Base-by-base conservation (phyloP, 2,113 vertebrate species). In the Isurus oxyrinchus region DNA sequence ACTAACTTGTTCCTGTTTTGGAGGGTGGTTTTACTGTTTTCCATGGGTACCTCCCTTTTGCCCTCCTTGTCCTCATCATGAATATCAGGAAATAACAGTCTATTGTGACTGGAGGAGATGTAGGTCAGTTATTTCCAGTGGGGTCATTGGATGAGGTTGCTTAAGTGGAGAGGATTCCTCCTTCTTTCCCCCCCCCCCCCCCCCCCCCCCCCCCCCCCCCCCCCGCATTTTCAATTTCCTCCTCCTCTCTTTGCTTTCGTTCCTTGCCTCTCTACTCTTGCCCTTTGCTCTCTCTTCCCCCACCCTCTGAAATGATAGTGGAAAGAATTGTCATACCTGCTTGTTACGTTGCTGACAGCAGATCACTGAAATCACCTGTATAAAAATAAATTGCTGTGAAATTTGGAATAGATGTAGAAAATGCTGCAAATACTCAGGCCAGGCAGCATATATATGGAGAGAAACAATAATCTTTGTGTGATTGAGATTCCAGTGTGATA, bases 1-100 rank as follows among this genome's bases (percentile, higher is more conserved):
- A 96, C 97, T 97, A 97, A 97, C 97, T 96, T 97, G 96, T 97
- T 21, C 55, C 57, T 19, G 96, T 86, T 87, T 87, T 49, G 23
- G 84, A 44, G 35, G 3, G 4, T 87, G 21, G 40, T 86, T 19
- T 86, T 86, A 86, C 44, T 49, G 81, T 49, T 86, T 6, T 49
- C 81, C 40, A 86, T 86, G 40, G 40, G 81, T 49, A 49, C 19
- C 40, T 44, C 40, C 44, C 40, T 4, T 19, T 66, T 44, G 31
- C 86, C 96, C 90, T 96, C 96, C 97, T 96, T 86, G 6, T 86
- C 44, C n/a, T 86, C 40, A 16, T 21, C 14, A 1, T 44, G 16
- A 16, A 44, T 86, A 49, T 49, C 86, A 40, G 96, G 90, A 97
- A 57, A 96, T 49, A 88, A 96, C 86, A 95, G 35, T 57, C 44